Evolutionary conservation across 2,113 vertebrate genomes (phyloP).

Genomic region (cattle (Bos taurus)): DNA sequence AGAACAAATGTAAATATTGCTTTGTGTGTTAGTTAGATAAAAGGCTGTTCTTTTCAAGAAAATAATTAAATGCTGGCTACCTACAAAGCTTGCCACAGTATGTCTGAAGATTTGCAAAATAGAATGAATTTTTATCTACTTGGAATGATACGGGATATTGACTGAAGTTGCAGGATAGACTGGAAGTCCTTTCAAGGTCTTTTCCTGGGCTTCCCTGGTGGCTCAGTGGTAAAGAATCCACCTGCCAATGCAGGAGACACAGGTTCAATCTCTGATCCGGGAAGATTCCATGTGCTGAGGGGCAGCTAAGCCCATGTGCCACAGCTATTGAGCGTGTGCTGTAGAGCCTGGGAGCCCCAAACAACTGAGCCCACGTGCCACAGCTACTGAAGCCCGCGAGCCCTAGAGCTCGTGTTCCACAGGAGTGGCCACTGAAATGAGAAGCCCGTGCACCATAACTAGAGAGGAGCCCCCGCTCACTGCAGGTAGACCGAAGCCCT

Average conservation of each 20-base stretch:
- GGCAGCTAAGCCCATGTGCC: not conserved
- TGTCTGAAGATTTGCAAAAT: constrained; percentile 10
- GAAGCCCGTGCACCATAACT: not conserved
- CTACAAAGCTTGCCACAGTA: not conserved
- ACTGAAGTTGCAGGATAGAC: constrained; percentile 44
- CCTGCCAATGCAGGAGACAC: not conserved
- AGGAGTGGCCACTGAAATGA: not conserved
- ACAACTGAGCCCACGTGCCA: not conserved
- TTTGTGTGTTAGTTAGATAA: not conserved
- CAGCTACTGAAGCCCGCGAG: fast-evolving
- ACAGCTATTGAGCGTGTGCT: not conserved
- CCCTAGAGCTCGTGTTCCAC: not conserved
- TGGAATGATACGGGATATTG: constrained; percentile 48
- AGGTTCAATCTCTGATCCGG: not conserved
- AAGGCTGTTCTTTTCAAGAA: not conserved
- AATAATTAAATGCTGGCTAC: constrained; percentile 11
- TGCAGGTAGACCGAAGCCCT: not conserved
- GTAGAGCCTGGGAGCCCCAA: not conserved
- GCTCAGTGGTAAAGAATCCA: not conserved
- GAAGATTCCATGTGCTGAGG: not conserved
- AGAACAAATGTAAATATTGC: constrained; percentile 6
- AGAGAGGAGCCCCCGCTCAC: not conserved
- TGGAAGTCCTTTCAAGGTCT: constrained; percentile 52
- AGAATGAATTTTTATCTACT: constrained; percentile 46
- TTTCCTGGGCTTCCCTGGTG: not conserved